Conservation (phyloP, 2,797 vertebrate genomes). For the Sphaeramia orbicularis region DNA sequence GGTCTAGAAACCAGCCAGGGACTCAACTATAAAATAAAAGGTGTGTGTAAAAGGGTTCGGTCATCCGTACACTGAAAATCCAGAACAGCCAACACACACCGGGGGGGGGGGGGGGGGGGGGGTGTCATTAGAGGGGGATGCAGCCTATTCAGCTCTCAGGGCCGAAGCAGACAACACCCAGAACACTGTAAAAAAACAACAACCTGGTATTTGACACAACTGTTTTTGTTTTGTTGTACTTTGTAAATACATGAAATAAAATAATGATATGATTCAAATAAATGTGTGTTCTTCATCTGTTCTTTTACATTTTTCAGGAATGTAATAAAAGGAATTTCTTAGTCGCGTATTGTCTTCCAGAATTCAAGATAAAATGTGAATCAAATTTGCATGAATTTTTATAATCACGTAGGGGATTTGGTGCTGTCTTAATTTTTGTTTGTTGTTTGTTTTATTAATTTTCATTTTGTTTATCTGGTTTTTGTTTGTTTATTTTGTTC, state of each 20-base stretch:
- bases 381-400: too few species aligned
- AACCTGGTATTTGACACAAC: conserved; percentile 43
- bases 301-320: neutral
- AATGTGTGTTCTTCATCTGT: conserved; percentile 2
- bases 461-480: too few species aligned
- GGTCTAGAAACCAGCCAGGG: conserved; percentile 45
- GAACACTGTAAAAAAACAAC: conserved; percentile 20
- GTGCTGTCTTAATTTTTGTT: too few species aligned
- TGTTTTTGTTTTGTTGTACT: conserved; percentile 39
- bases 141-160: conserved; percentile 56
- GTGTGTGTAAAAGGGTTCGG: conserved; percentile 57
- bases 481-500: too few species aligned
- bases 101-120: conserved; percentile 17
- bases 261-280: conserved; percentile 35
- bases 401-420: too few species aligned
- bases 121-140: neutral
- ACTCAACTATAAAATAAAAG: conserved; percentile 44
- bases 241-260: conserved; percentile 76
- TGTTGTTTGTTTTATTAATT: too few species aligned
- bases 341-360: too few species aligned
- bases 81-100: conserved; percentile 16
- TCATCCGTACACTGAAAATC: conserved; percentile 54
- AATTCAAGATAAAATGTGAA: too few species aligned
- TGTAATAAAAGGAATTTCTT: too few species aligned
- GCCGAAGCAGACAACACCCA: conserved; percentile 35